Percentiles rank a stretch among this genome's conserved stretches.
Conservation (phyloP, 2,797 vertebrate genomes). For the Anguilla anguilla region DNA sequence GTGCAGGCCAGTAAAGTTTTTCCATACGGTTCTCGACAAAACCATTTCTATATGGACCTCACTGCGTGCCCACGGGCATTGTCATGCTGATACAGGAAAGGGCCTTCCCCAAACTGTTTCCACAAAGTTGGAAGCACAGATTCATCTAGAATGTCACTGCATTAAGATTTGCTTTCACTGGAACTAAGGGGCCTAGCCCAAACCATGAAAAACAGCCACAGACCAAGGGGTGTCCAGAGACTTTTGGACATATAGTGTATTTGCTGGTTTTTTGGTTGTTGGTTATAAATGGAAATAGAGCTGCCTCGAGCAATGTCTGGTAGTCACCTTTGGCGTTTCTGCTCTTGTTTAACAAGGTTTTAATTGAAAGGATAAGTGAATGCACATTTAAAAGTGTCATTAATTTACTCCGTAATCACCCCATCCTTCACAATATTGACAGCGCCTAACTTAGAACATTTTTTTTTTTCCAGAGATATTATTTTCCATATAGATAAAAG, state of each 20-base stretch:
- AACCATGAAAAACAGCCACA: no score
- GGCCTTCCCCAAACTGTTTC: no score
- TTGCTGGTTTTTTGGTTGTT: constrained; percentile 80
- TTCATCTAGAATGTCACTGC: no score
- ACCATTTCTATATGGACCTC: no score
- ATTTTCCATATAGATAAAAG: constrained; percentile 84
- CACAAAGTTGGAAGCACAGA: no score
- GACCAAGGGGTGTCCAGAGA: no score
- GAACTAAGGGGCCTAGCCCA: no score
- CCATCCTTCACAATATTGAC: constrained; percentile 85
- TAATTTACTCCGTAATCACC: constrained; percentile 87
- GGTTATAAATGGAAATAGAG: constrained; percentile 86
- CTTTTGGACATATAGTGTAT: constrained; percentile 52
- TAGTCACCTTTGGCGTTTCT: constrained; percentile 82
- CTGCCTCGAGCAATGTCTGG: constrained; percentile 83
- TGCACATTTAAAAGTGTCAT: constrained; percentile 87
- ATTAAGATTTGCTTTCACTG: no score
- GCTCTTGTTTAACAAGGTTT: constrained; percentile 87
- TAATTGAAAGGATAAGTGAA: constrained; percentile 89
- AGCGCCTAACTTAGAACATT: constrained; percentile 76
- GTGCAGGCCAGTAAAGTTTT: no score
- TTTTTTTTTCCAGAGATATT: constrained; percentile 81
- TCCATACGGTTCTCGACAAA: no score
- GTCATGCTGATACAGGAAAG: no score
- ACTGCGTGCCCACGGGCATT: no score